phyloP scores from a whole-genome alignment of 2,888 invertebrate species.

The Chrysotoxum bicinctum region DNA sequence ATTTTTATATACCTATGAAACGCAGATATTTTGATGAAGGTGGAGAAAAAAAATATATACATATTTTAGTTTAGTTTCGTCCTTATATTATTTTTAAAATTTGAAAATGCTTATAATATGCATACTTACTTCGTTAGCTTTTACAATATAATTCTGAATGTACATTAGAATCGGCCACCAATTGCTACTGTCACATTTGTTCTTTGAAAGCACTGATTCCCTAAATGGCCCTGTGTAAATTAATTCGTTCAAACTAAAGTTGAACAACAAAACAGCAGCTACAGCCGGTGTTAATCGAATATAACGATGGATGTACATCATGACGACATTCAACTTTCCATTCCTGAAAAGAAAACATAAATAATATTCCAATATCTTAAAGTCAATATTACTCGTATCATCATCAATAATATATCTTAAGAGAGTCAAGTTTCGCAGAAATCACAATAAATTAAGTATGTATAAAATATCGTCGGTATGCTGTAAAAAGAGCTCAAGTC shows the following conservation, averaged over 20 bases:
- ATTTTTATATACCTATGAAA: no score
- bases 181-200: conserved; percentile 75
- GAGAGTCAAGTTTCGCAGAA: no score
- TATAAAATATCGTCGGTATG: no score
- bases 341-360: conserved; percentile 53
- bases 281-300: conserved; percentile 82
- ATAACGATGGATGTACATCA: conserved; percentile 75
- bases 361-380: neutral
- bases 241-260: conserved; percentile 80
- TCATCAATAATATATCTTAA: no score
- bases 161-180: conserved; percentile 82
- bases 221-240: conserved; percentile 81
- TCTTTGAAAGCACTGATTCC: neutral
- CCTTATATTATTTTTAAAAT: no score
- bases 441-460: no score
- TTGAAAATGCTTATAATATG: no score
- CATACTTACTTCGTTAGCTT: neutral
- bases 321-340: conserved; percentile 75
- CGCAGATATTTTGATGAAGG: no score
- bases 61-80: no score
- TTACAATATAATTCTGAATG: conserved; percentile 81
- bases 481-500: no score
- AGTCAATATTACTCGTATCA: no score
- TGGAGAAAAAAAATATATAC: no score
- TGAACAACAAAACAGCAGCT: conserved; percentile 81